phyloP scores from a whole-genome alignment of 2,113 vertebrate genomes.

The Helogale parvula region DNA sequence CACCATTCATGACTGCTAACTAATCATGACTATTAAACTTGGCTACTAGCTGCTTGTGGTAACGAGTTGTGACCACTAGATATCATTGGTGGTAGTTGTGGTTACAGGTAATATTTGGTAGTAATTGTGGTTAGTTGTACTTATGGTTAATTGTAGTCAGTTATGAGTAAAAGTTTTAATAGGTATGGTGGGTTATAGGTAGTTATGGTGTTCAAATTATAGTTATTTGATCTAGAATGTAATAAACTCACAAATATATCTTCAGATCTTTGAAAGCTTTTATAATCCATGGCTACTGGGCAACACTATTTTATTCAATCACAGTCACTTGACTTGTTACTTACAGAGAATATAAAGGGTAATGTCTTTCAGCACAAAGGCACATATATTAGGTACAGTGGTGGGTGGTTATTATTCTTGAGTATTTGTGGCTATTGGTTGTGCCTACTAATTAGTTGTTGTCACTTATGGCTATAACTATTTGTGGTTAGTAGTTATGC shows the following conservation, averaged over 20 bases:
- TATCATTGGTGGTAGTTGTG: background rate
- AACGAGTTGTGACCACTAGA: background rate
- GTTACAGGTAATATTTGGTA: background rate
- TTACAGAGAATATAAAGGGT: background rate
- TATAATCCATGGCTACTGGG: background rate
- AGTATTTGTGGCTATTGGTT: background rate
- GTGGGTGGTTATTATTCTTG: background rate
- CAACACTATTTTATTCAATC: background rate
- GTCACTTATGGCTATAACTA: background rate
- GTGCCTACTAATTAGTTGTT: background rate
- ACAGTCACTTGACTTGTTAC: background rate
- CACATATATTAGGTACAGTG: background rate
- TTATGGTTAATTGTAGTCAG: background rate
- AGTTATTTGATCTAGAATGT: background rate
- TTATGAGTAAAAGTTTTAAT: background rate
- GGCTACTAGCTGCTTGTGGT: background rate
- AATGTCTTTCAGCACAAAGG: background rate
- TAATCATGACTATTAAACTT: background rate
- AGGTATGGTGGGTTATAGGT: background rate
- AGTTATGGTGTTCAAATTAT: background rate
- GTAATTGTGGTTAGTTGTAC: background rate
- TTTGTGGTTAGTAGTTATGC: background rate
- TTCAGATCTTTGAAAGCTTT: background rate
- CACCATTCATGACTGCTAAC: background rate
- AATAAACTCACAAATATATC: background rate